Conservation (phyloP, 2,797 vertebrate species). For the Karalla daura region DNA sequence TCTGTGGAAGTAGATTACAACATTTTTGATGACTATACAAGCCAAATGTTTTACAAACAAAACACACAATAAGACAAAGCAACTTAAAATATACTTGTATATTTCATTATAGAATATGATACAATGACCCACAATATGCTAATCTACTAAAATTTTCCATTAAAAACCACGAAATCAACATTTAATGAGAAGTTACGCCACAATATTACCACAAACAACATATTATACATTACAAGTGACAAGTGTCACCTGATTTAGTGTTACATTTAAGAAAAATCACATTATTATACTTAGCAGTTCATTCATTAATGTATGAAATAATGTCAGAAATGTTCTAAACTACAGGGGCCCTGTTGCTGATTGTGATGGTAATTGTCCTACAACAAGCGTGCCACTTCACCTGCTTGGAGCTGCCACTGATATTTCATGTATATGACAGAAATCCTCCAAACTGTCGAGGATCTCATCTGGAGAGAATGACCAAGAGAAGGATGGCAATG, state of each 20-base stretch:
- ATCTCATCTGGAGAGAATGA: slow-evolving; percentile 90
- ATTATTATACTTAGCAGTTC: neutral
- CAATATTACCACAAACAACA: neutral
- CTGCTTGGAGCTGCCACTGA: too few relatives aligned
- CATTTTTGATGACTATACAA: too few relatives aligned
- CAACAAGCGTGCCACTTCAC: too few relatives aligned
- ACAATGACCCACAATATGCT: too few relatives aligned
- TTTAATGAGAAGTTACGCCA: neutral
- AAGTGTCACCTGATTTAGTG: neutral
- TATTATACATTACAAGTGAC: neutral
- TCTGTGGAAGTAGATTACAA: too few relatives aligned
- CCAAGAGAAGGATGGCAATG: slow-evolving; percentile 93
- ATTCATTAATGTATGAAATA: neutral
- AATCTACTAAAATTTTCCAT: too few relatives aligned
- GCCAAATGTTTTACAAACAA: too few relatives aligned
- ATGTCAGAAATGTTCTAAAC: neutral
- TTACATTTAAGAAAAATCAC: neutral
- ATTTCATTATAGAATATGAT: too few relatives aligned
- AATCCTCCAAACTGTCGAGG: slow-evolving; percentile 93
- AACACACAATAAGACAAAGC: too few relatives aligned
- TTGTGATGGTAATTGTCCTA: too few relatives aligned
- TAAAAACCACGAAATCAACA: neutral
- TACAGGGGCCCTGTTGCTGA: neutral
- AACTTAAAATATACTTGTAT: too few relatives aligned
- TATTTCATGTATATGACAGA: slow-evolving; percentile 76